Evolutionary conservation across 2,113 vertebrate genomes (phyloP).

Genomic region (Vimba vimba): DNA sequence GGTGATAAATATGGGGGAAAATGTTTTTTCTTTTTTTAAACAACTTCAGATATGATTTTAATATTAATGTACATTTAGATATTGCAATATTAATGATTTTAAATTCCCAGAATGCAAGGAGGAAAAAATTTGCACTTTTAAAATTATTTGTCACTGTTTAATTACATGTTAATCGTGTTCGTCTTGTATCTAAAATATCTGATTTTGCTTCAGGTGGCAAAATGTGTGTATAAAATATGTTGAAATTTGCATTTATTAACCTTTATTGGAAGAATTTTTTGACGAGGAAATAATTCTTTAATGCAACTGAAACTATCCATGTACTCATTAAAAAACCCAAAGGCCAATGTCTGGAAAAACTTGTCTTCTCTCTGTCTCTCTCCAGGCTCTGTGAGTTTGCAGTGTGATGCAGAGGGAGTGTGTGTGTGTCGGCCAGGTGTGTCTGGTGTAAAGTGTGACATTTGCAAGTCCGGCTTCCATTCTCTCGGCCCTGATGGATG

Average conservation of each 20-base stretch:
- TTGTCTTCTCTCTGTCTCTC: conserved; percentile 1
- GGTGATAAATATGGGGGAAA: not conserved
- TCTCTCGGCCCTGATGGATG: conserved; percentile 89
- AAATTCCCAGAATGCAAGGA: not conserved
- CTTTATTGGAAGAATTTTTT: not conserved
- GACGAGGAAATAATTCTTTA: not conserved
- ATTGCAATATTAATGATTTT: not conserved
- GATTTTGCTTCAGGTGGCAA: not conserved
- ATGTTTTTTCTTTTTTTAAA: not conserved
- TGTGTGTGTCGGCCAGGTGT: conserved; percentile 84
- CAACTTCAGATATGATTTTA: not conserved
- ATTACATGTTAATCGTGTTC: not conserved
- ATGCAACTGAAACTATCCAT: conserved; percentile 1
- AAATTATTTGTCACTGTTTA: not conserved
- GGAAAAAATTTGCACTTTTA: not conserved
- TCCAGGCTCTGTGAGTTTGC: conserved; percentile 83
- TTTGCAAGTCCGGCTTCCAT: conserved; percentile 85
- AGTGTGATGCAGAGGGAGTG: conserved; percentile 80
- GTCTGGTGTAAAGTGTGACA: conserved; percentile 88
- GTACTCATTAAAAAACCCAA: conserved; percentile 36
- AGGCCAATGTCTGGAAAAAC: conserved; percentile 1
- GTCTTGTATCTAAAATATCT: conserved; percentile 22
- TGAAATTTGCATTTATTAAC: not conserved
- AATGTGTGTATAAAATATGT: conserved; percentile 3
- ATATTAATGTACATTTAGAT: not conserved